Evolutionary conservation across 2,113 vertebrate species (phyloP).

Genomic region (Platycercus adscitus): DNA sequence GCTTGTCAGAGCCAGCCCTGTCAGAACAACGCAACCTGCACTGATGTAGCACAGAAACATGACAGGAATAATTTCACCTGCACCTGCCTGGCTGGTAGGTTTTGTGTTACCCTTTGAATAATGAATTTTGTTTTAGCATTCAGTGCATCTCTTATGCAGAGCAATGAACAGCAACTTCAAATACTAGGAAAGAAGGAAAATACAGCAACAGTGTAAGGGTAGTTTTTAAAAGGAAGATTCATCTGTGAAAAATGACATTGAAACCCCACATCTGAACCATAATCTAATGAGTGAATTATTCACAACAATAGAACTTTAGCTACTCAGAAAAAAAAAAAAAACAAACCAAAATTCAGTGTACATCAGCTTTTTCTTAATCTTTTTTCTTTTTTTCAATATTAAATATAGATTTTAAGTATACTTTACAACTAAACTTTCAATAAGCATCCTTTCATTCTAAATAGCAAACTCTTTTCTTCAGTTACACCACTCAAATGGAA

Average conservation of each 20-base stretch:
- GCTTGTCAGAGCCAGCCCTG: conserved; percentile 89
- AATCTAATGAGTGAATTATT: neutral
- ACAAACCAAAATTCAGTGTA: neutral
- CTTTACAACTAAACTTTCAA: neutral
- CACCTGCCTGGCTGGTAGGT: conserved; percentile 85
- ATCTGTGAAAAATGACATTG: neutral
- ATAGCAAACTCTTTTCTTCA: neutral
- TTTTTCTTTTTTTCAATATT: neutral
- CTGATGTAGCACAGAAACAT: conserved; percentile 82
- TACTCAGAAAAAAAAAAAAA: neutral
- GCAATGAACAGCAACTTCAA: neutral
- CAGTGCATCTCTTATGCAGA: neutral
- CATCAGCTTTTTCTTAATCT: neutral
- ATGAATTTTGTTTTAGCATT: neutral
- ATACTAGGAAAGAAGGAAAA: neutral
- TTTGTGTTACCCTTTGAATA: neutral
- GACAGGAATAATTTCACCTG: conserved; percentile 89
- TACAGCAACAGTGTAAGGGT: neutral
- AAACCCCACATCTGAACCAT: neutral
- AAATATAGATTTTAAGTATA: neutral
- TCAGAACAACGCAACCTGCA: conserved; percentile 87
- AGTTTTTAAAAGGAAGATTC: neutral
- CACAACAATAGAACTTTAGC: neutral
- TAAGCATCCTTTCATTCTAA: neutral
- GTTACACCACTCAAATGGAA: neutral